Conservation (phyloP, 2,797 vertebrate species). For the Sebastolobus altivelis region DNA sequence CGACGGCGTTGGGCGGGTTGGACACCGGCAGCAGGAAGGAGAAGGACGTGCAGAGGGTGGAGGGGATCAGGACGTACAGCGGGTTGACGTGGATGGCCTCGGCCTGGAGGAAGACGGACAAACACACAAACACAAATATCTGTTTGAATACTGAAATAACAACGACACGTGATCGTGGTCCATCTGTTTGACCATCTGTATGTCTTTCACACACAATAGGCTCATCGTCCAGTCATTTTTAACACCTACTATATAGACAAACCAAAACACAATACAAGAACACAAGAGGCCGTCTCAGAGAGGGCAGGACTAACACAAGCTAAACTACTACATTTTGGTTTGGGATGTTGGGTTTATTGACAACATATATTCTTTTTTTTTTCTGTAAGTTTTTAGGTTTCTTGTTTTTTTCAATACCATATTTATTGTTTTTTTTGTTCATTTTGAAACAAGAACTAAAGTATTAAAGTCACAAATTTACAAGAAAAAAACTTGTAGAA, state of each 20-base stretch:
- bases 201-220: background rate
- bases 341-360: background rate
- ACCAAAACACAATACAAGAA: background rate
- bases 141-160: background rate
- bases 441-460: no score
- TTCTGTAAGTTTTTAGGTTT: no score
- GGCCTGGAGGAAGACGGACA: slow-evolving; percentile 79
- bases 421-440: no score
- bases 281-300: background rate
- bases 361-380: background rate
- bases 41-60: slow-evolving; percentile 93
- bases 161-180: background rate
- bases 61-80: slow-evolving; percentile 91
- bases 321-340: background rate
- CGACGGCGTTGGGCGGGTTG: slow-evolving; percentile 93
- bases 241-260: background rate
- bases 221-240: background rate
- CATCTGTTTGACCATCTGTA: background rate
- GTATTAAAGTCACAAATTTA: no score
- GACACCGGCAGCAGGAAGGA: slow-evolving; percentile 93
- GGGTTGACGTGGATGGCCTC: slow-evolving; percentile 93
- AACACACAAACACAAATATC: background rate
- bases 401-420: no score
- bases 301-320: background rate
- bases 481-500: no score